phyloP scores from a whole-genome alignment of 1,140 invertebrate genomes.

The Rhopalosiphum padi region DNA sequence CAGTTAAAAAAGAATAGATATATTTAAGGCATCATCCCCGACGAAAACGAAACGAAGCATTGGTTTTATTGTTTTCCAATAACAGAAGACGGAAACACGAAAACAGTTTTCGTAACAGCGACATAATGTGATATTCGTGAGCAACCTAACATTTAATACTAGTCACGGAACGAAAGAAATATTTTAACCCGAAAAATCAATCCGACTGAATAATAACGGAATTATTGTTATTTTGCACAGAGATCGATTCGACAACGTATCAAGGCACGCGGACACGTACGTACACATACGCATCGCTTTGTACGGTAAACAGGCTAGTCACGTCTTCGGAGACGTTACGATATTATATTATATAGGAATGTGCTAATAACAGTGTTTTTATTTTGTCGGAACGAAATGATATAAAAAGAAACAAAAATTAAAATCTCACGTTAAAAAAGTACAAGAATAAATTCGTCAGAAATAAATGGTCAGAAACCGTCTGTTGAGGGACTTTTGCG shows the following conservation, averaged over 20 bases:
- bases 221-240: background rate
- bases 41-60: background rate
- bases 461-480: too few relatives aligned
- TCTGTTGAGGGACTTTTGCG: too few relatives aligned
- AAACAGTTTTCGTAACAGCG: background rate
- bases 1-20: background rate
- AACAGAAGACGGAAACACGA: background rate
- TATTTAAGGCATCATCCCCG: background rate
- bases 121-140: background rate
- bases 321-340: background rate
- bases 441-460: background rate
- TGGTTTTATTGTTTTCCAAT: background rate
- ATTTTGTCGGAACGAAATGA: background rate
- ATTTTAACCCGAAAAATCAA: background rate
- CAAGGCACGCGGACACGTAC: background rate
- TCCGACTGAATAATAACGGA: background rate
- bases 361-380: background rate
- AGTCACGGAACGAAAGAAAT: background rate
- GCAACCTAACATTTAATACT: background rate
- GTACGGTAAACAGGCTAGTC: background rate
- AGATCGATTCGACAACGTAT: background rate
- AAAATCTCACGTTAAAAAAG: background rate
- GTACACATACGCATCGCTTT: background rate
- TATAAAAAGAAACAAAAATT: background rate
- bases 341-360: background rate